A percentile compares a stretch with the other conserved stretches of the same genome.
phyloP scores from a whole-genome alignment of 2,888 invertebrate genomes.

The Pterostichus madidus region DNA sequence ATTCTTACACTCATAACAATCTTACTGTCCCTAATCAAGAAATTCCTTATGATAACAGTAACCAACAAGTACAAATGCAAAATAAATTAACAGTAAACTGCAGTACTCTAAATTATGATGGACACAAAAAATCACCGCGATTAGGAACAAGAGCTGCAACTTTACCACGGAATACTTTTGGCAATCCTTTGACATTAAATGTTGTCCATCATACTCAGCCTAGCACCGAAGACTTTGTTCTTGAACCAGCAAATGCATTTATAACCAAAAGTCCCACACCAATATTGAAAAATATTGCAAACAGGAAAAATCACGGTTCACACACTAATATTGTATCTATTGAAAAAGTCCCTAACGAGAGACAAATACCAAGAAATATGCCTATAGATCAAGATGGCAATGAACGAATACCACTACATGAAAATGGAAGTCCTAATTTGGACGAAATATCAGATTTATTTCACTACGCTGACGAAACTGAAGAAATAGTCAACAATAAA shows the following conservation, averaged over 20 bases:
- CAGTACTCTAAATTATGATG: conserved; percentile 63
- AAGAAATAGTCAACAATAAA: conserved; percentile 81
- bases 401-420: conserved; percentile 52
- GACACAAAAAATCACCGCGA: conserved; percentile 65
- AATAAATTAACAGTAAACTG: conserved; percentile 62
- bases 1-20: conserved; percentile 60
- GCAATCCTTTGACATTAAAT: conserved; percentile 70
- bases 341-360: conserved; percentile 37
- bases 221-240: conserved; percentile 76
- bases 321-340: conserved; percentile 51
- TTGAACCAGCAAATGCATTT: conserved; percentile 81
- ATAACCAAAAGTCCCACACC: conserved; percentile 77
- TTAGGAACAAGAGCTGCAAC: conserved; percentile 83
- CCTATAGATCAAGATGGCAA: conserved; percentile 59
- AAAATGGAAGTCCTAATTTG: conserved; percentile 76
- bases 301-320: conserved; percentile 57
- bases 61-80: conserved; percentile 13
- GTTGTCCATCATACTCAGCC: conserved; percentile 28
- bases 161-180: conserved; percentile 85
- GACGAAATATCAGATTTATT: conserved; percentile 87
- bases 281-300: conserved; percentile 73
- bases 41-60: conserved; percentile 29
- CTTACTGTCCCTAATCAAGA: conserved; percentile 44
- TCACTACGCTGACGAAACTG: conserved; percentile 88
- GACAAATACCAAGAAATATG: conserved; percentile 50